Conservation (phyloP, 2,888 invertebrate species). For the Mythimna vitellina region DNA sequence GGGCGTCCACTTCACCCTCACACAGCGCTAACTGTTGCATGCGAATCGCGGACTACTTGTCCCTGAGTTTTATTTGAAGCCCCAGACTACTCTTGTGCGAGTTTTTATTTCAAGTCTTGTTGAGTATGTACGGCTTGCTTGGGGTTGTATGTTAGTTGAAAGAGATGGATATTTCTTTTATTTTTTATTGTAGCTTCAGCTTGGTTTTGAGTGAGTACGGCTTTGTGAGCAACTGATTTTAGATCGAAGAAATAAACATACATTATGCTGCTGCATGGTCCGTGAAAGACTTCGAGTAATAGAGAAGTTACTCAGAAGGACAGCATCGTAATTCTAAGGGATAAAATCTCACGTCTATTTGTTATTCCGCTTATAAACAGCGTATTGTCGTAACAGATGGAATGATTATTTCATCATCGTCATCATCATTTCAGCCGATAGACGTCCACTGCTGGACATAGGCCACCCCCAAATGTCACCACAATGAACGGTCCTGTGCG, state of each 20-base stretch:
- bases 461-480: too few species aligned
- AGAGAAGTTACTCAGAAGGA: not conserved
- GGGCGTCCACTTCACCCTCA: slow-evolving; percentile 63
- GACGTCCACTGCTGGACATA: too few species aligned
- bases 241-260: too few species aligned
- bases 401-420: too few species aligned
- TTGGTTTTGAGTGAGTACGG: slow-evolving; percentile 22
- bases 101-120: slow-evolving; percentile 60
- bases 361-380: too few species aligned
- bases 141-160: slow-evolving; percentile 35
- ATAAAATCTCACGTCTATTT: too few species aligned
- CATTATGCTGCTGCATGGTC: too few species aligned
- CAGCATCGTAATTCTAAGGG: not conserved
- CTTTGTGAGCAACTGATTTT: slow-evolving; percentile 25
- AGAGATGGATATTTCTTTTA: slow-evolving; percentile 19
- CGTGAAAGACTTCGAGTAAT: not conserved
- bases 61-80: slow-evolving; percentile 64
- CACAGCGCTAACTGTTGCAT: slow-evolving; percentile 69
- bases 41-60: slow-evolving; percentile 60
- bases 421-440: too few species aligned
- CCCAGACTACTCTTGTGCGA: slow-evolving; percentile 56
- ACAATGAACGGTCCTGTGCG: too few species aligned
- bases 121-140: slow-evolving; percentile 51
- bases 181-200: slow-evolving; percentile 14
- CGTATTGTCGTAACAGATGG: too few species aligned